Percentiles rank a stretch among this genome's conserved stretches.
phyloP scores from a whole-genome alignment of 1,140 invertebrate species.

The Asbolus verrucosus region DNA sequence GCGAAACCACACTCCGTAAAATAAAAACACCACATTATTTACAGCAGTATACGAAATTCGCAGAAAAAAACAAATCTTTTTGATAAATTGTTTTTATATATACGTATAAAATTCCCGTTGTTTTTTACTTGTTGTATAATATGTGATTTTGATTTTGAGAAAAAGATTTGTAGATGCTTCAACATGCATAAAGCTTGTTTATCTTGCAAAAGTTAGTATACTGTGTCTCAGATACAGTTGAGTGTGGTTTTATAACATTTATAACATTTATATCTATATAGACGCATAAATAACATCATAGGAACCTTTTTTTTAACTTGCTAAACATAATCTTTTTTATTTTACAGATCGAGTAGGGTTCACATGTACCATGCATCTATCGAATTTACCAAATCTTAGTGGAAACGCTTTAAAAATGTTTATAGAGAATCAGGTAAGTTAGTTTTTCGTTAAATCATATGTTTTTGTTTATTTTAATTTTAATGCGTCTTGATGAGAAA shows the following conservation, averaged over 20 bases:
- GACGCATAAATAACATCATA: too few relatives aligned
- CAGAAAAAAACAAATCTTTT: slow-evolving; percentile 22
- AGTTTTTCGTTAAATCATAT: too few relatives aligned
- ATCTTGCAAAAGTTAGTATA: too few relatives aligned
- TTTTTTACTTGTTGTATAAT: slow-evolving; percentile 22
- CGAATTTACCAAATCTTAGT: slow-evolving; percentile 52
- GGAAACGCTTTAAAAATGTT: slow-evolving; percentile 48
- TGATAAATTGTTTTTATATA: slow-evolving; percentile 1
- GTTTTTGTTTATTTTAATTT: too few relatives aligned
- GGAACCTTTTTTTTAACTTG: too few relatives aligned
- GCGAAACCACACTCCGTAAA: slow-evolving; percentile 11
- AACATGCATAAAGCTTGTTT: too few relatives aligned
- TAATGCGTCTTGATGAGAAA: too few relatives aligned
- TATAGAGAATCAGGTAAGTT: slow-evolving; percentile 54
- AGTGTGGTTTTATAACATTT: too few relatives aligned
- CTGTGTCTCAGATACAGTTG: too few relatives aligned
- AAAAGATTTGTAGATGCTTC: too few relatives aligned
- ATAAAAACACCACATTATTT: slow-evolving; percentile 11
- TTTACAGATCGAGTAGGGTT: slow-evolving; percentile 83
- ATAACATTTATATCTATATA: too few relatives aligned
- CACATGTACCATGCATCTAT: slow-evolving; percentile 52
- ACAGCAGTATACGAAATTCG: neutral
- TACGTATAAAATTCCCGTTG: slow-evolving; percentile 12
- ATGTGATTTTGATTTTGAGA: slow-evolving; percentile 13
- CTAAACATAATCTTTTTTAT: slow-evolving; percentile 59